A percentile compares a stretch with the other conserved stretches of the same genome.
phyloP scores from a whole-genome alignment of 1,140 invertebrate species.

The Drosophila ananassae region DNA sequence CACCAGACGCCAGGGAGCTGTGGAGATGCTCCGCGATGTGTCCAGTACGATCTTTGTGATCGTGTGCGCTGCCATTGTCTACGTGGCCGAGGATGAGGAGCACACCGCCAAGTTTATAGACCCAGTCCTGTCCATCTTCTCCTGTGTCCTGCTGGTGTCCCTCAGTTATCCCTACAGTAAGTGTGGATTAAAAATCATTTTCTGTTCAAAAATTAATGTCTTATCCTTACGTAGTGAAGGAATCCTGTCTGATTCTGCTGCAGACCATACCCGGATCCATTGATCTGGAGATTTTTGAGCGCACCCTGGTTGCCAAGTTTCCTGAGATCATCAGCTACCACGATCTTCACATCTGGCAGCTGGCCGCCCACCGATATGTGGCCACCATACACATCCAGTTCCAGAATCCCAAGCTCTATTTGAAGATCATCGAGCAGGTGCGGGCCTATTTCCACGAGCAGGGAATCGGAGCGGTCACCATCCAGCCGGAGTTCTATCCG shows the following conservation, averaged over 20 bases:
- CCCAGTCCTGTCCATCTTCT: constrained; percentile 88
- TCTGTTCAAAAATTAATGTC: background rate
- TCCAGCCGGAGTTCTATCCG: constrained; percentile 90
- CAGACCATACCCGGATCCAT: constrained; percentile 93
- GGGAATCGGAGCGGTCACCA: constrained; percentile 90
- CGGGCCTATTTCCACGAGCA: constrained; percentile 89
- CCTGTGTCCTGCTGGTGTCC: constrained; percentile 86
- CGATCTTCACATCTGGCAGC: constrained; percentile 92
- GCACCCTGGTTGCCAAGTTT: constrained; percentile 88
- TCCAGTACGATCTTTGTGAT: constrained; percentile 89
- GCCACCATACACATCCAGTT: constrained; percentile 91
- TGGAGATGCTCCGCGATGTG: constrained; percentile 87
- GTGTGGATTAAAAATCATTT: constrained; percentile 62
- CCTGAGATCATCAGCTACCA: constrained; percentile 92
- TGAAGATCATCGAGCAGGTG: constrained; percentile 87
- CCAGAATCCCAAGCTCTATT: constrained; percentile 85
- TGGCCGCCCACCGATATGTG: constrained; percentile 89
- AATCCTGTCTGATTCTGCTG: constrained; percentile 90
- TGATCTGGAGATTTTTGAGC: constrained; percentile 88
- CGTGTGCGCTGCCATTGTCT: constrained; percentile 87
- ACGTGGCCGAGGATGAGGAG: constrained; percentile 86
- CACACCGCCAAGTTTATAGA: constrained; percentile 89
- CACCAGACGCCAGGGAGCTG: constrained; percentile 83
- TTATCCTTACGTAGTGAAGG: constrained; percentile 87
- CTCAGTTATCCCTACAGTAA: constrained; percentile 91